Base-by-base conservation (phyloP, 2,113 vertebrate species). In the Austrofundulus limnaeus region DNA sequence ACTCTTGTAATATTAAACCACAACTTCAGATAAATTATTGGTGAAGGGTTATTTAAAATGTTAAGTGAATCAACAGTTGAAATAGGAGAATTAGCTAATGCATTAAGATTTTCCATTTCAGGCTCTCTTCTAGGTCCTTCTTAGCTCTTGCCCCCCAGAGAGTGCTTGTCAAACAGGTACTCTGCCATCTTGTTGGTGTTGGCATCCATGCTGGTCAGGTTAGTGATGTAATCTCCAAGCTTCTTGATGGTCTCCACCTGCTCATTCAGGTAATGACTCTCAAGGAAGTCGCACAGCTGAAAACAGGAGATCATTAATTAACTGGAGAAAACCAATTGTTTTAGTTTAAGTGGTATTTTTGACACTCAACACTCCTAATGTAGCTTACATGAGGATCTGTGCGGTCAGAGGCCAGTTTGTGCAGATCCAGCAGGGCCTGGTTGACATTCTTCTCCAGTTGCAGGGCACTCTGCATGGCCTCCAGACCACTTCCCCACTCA, bases 151-250 rank as follows among this genome's bases (percentile, higher is more conserved):
- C 77, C 42, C 10, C 91, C 94, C 8, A 98, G 86, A 77, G 96
- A 92, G 75, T 96, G 96, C 94, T 98, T 98, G 91, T 98, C 96
- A 38, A 98, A 98, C 80, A 98, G 92, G 80, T 98, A 98, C 80
- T 98, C 96, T 0, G 96, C 95, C 94, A 97, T 92, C 88, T 94
- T 95, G 3, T 94, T 92, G 5, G 80, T 93, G 10, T 80, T 49
- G 49, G 87, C 59, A 0, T 81, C 92, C 86, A 94, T 91, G 47
- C 90, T 88, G 11, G 73, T 80, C 51, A 95, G 91, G 80, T 92
- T 93, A 80, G 88, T 80, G 80, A 93, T 75, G 41, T 92, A 41
- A 83, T 94, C 93, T 1, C 94, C 95, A 81, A 98, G 72, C 85
- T 97, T 92, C 87, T 98, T 98, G 84, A 98, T 98, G 78, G 94